Conservation (phyloP, 2,113 vertebrate species). For the Petroica traversi region DNA sequence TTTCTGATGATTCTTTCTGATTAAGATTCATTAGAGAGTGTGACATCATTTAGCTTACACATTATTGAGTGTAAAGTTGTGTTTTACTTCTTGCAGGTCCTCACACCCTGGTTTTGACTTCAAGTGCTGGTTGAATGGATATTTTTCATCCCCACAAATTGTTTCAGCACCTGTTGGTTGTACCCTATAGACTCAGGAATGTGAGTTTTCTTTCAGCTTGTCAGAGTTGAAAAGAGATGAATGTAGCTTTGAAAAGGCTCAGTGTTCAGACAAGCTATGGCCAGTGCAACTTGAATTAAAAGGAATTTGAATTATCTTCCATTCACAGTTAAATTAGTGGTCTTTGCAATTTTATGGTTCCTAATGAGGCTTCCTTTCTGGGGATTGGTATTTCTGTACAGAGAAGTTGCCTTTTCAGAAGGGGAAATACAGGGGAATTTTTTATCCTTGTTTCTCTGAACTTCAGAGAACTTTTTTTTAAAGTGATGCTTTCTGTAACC, state of each 20-base stretch:
- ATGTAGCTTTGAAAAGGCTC: not conserved
- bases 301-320: not conserved
- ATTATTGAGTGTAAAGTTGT: not conserved
- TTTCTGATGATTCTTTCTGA: not conserved
- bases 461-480: not conserved
- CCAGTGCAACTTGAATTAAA: not conserved
- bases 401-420: not conserved
- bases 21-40: not conserved
- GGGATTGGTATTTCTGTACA: not conserved
- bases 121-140: not conserved
- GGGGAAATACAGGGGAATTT: not conserved
- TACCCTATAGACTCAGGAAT: not conserved
- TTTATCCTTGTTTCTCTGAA: not conserved
- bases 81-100: not conserved
- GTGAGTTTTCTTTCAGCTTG: not conserved
- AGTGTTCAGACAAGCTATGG: not conserved
- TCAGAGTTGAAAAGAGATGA: not conserved
- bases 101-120: not conserved
- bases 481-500: not conserved
- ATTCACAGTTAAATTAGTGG: not conserved
- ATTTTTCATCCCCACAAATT: not conserved
- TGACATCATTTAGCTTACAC: not conserved
- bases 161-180: not conserved
- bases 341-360: not conserved
- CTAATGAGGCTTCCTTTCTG: not conserved